A percentile compares a stretch with the other conserved stretches of the same genome.
Conservation (phyloP, 1,140 invertebrate genomes). For the Tachypleus tridentatus region DNA sequence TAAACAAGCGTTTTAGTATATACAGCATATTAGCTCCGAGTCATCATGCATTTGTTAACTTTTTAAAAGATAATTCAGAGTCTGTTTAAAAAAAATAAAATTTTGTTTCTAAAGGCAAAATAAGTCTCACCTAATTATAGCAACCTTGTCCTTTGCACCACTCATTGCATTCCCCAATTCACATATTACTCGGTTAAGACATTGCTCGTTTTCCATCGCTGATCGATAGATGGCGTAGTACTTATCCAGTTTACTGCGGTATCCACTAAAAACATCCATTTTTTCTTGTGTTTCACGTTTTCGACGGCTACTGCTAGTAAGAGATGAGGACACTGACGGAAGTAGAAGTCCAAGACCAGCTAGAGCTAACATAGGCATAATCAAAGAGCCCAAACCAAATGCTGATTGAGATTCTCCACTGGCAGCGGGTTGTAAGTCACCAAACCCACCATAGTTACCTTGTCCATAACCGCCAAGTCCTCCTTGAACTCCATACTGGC, state of each 20-base stretch:
- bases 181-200: constrained; percentile 29
- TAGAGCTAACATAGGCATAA: constrained; percentile 28
- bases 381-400: constrained; percentile 24
- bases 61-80: too few relatives aligned
- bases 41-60: too few relatives aligned
- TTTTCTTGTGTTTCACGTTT: background rate
- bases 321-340: constrained; percentile 26
- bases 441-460: constrained; percentile 5
- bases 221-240: constrained; percentile 27
- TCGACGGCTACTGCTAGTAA: constrained; percentile 9
- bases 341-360: constrained; percentile 26
- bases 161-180: constrained; percentile 28
- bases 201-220: constrained; percentile 28
- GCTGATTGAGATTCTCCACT: constrained; percentile 11
- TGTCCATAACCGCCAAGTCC: background rate
- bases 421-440: constrained; percentile 4
- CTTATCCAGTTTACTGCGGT: background rate
- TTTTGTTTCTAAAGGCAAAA: too few relatives aligned
- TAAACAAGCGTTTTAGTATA: too few relatives aligned
- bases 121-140: constrained; percentile 23
- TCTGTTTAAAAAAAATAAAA: too few relatives aligned
- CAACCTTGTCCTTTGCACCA: constrained; percentile 26
- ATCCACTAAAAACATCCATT: too few relatives aligned
- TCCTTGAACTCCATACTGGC: constrained; percentile 7
- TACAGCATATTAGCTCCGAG: too few relatives aligned